Evolutionary conservation across 2,888 invertebrate species (phyloP).

Genomic region (Ferdinandea cuprea): DNA sequence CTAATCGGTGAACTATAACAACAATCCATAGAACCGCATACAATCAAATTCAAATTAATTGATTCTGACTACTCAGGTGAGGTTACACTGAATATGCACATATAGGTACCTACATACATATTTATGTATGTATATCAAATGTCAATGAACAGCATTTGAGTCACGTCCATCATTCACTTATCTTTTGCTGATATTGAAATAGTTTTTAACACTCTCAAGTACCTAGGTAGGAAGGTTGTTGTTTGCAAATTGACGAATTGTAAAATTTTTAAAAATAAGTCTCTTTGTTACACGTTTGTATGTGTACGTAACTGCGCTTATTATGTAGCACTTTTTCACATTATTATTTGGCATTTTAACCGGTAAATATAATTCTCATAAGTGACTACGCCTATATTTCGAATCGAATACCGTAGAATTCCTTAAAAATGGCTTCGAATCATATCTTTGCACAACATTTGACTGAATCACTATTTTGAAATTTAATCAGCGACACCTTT

Average conservation of each 20-base stretch:
- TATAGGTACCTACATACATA: no score
- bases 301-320: conserved; percentile 24
- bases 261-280: conserved; percentile 23
- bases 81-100: not conserved
- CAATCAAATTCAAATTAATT: no score
- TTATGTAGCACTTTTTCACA: conserved; percentile 51
- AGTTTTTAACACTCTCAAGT: conserved; percentile 27
- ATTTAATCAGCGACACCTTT: conserved; percentile 34
- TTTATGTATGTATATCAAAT: conserved; percentile 15
- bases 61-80: not conserved
- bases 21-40: no score
- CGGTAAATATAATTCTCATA: not conserved
- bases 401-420: not conserved
- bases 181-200: conserved; percentile 27
- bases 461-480: conserved; percentile 43
- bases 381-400: conserved; percentile 15
- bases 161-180: conserved; percentile 54
- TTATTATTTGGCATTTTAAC: not conserved
- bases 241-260: conserved; percentile 16
- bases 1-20: no score
- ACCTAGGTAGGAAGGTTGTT: no score
- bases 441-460: conserved; percentile 22
- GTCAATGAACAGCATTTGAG: conserved; percentile 26
- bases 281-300: conserved; percentile 24
- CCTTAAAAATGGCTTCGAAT: not conserved